Conservation (phyloP, 1,140 invertebrate species). For the Cardiocondyla obscurior region DNA sequence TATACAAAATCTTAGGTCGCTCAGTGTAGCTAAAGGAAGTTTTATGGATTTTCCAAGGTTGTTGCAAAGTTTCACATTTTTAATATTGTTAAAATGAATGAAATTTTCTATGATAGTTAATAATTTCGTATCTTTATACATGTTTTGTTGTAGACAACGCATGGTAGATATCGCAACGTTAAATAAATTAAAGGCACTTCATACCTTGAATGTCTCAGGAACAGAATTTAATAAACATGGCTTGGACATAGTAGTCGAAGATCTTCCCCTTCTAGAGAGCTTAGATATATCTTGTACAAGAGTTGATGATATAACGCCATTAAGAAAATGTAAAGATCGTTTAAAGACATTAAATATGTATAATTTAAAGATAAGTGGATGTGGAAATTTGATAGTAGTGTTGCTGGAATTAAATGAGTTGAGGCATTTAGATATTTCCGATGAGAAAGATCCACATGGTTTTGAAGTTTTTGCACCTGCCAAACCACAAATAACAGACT, state of each 20-base stretch:
- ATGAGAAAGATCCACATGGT: constrained; percentile 84
- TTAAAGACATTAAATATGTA: constrained; percentile 88
- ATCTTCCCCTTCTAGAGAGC: constrained; percentile 87
- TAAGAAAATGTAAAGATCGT: constrained; percentile 86
- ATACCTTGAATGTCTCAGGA: constrained; percentile 88
- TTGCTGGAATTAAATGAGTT: constrained; percentile 86
- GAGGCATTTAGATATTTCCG: constrained; percentile 87
- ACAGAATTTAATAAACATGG: constrained; percentile 90
- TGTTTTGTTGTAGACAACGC: constrained; percentile 80
- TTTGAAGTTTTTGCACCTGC: constrained; percentile 82
- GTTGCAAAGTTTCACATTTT: constrained; percentile 26
- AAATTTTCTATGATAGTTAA: neutral
- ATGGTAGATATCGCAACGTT: constrained; percentile 82
- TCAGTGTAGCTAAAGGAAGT: constrained; percentile 88
- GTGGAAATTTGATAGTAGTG: constrained; percentile 84
- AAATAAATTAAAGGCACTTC: constrained; percentile 86
- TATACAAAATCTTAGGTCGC: constrained; percentile 86
- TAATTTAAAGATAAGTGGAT: constrained; percentile 85
- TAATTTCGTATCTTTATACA: neutral
- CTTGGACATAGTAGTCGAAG: constrained; percentile 88
- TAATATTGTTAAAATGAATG: constrained; percentile 12
- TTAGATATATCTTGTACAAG: constrained; percentile 89
- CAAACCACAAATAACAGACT: constrained; percentile 83
- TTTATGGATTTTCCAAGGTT: constrained; percentile 86
- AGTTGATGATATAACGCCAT: constrained; percentile 88